phyloP scores from a whole-genome alignment of 2,113 vertebrate species.

The Rhineura floridana region DNA sequence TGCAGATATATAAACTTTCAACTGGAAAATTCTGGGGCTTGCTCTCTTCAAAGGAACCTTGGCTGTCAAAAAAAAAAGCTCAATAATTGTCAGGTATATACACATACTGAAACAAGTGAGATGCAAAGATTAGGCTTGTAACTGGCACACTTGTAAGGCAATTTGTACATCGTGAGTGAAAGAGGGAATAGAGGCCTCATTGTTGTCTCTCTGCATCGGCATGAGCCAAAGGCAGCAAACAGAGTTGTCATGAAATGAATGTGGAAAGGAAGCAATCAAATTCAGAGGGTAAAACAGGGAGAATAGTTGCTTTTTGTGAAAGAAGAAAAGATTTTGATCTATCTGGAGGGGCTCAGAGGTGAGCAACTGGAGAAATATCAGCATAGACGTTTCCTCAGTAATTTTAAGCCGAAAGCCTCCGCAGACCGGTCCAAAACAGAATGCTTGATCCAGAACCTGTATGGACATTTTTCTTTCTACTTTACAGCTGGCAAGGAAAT shows the following conservation, averaged over 20 bases:
- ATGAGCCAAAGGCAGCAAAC: conserved; percentile 60
- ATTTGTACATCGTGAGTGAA: conserved; percentile 24
- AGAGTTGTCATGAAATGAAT: conserved; percentile 58
- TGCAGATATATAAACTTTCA: conserved; percentile 13
- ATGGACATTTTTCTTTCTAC: not conserved
- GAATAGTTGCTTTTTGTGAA: not conserved
- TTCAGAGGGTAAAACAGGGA: not conserved
- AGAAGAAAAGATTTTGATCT: conserved; percentile 5
- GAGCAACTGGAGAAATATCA: not conserved
- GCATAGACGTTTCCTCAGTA: not conserved
- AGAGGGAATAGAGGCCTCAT: conserved; percentile 49
- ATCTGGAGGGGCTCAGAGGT: not conserved
- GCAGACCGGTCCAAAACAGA: not conserved
- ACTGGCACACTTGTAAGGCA: conserved; percentile 47
- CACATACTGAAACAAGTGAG: not conserved
- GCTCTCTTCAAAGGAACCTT: conserved; percentile 29
- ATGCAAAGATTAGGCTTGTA: conserved; percentile 47
- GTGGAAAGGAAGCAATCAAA: conserved; percentile 57
- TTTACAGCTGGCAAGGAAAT: too few relatives aligned
- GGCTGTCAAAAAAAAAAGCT: conserved; percentile 58
- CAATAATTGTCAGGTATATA: conserved; percentile 28
- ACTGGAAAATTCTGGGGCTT: conserved; percentile 4
- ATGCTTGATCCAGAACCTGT: too few relatives aligned
- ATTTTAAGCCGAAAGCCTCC: not conserved
- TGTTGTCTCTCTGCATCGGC: conserved; percentile 30